Percentiles rank a stretch among this genome's conserved stretches.
Conservation (phyloP, 2,113 vertebrate species). For the Poecilia latipinna region DNA sequence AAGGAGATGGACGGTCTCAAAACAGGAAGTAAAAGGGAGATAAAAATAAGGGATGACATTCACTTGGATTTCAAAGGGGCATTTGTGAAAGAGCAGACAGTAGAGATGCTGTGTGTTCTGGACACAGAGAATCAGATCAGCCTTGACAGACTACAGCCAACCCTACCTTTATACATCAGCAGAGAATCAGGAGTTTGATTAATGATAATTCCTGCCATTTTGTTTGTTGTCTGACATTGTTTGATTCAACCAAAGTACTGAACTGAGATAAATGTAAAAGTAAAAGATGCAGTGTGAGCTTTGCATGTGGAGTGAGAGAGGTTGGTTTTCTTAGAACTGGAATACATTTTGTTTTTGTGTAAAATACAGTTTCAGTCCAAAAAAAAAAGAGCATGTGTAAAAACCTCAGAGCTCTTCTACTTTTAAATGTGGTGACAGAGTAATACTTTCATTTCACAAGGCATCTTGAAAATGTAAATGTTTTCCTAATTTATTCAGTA, state of each 20-base stretch:
- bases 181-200: slow-evolving; percentile 90
- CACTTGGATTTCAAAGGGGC: slow-evolving; percentile 73
- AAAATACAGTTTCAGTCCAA: slow-evolving; percentile 32
- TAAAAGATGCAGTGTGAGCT: slow-evolving; percentile 21
- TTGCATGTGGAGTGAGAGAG: background rate
- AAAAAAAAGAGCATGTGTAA: slow-evolving; percentile 25
- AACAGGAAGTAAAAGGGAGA: slow-evolving; percentile 44
- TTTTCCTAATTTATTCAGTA: slow-evolving; percentile 43
- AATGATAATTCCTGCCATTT: slow-evolving; percentile 28
- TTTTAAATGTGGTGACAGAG: slow-evolving; percentile 20
- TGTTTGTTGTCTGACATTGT: slow-evolving; percentile 46
- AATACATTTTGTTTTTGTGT: slow-evolving; percentile 34
- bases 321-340: background rate
- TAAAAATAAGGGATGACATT: slow-evolving; percentile 54
- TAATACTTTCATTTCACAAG: slow-evolving; percentile 41
- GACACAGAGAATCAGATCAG: slow-evolving; percentile 90
- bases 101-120: slow-evolving; percentile 89
- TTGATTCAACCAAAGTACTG: slow-evolving; percentile 62
- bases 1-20: slow-evolving; percentile 51
- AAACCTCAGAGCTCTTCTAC: slow-evolving; percentile 26
- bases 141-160: slow-evolving; percentile 87
- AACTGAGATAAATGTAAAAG: slow-evolving; percentile 46
- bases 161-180: slow-evolving; percentile 90
- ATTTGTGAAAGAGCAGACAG: slow-evolving; percentile 82
- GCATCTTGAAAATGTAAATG: slow-evolving; percentile 26